Base-by-base conservation (phyloP, 92 coral and sea anemone genomes). In the Meandrina meandrites region DNA sequence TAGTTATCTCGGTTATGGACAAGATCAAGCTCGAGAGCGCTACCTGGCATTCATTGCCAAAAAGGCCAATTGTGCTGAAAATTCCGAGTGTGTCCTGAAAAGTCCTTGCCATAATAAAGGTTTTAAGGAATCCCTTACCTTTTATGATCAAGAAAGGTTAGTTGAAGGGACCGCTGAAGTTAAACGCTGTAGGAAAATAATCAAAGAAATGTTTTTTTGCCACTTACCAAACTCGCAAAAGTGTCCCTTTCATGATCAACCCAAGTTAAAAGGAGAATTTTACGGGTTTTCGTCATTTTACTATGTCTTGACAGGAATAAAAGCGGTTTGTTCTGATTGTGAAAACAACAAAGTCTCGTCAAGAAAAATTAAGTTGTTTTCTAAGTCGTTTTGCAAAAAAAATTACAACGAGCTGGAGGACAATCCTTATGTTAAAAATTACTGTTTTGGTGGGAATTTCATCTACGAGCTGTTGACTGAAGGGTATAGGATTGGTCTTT, bases 91-190 rank as follows among this genome's bases (percentile, higher is more conserved):
- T 42, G 68, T 53, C 35, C 79, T 91, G 3, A 56, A 78, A 86
- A 89, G 89, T 54, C 92, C 92, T 3, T 92, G 94, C 42, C 91
- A 92, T 30, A 86, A 89, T 66, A 67, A 81, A 27, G 91, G 91
- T 8, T 81, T 86, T 28, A 78, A 81, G 11, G 85, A 70, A 31
- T 8, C 84, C 15, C 54, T 81, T 15, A 56, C 13, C 0, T 82
- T 89, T 22, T 82, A 70, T 10, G 79, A n/a, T 19, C 62, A 76
- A 8, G 81, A 79, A 58, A 34, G 67, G 14, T 32, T 86, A 22
- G 18, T 77, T 67, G 89, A 80, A 32, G 89, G 72, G 21, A 89
- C 78, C 40, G 73, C 69, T n/a, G 15, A 32, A 11, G 50, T 81
- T 24, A 7, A 5, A 18, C 4, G 8, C 30, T 92, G 94, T 75